A percentile compares a stretch with the other conserved stretches of the same genome.
These are phyloP conservation scores for Folsomia candida DNA, from an alignment of 2,888 invertebrate genomes.

Conservation along the genomic window DNA sequence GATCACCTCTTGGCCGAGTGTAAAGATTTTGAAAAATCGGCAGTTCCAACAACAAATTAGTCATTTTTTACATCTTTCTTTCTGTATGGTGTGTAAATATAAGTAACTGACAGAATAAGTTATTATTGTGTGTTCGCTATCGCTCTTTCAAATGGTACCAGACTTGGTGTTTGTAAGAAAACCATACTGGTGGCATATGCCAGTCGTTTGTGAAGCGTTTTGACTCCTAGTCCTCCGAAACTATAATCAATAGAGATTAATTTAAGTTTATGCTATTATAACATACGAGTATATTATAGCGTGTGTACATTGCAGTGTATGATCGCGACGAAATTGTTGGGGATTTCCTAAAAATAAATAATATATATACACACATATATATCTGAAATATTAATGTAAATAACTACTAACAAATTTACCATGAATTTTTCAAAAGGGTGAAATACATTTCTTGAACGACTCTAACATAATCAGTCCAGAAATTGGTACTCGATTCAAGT, in stretches of 20 bases:
- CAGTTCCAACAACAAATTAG: background rate
- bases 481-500: background rate
- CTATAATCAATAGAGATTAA: no score
- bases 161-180: background rate
- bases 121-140: no score
- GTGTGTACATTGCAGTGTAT: background rate
- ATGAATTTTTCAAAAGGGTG: background rate
- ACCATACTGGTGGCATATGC: background rate
- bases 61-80: background rate
- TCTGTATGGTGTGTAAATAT: no score
- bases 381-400: background rate
- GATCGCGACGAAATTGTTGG: background rate
- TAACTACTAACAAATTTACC: background rate
- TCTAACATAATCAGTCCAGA: background rate
- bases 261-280: no score
- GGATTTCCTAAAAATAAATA: background rate
- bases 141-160: background rate
- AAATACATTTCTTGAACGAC: background rate
- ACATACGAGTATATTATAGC: no score
- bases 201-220: background rate
- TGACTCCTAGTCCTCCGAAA: background rate
- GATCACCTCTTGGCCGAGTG: conserved; percentile 41
- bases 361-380: no score
- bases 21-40: conserved; percentile 29
- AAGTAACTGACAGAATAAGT: no score